These are phyloP conservation scores for Diuraphis noxia DNA, from an alignment of 1,140 invertebrate genomes.

Conservation along the genomic window DNA sequence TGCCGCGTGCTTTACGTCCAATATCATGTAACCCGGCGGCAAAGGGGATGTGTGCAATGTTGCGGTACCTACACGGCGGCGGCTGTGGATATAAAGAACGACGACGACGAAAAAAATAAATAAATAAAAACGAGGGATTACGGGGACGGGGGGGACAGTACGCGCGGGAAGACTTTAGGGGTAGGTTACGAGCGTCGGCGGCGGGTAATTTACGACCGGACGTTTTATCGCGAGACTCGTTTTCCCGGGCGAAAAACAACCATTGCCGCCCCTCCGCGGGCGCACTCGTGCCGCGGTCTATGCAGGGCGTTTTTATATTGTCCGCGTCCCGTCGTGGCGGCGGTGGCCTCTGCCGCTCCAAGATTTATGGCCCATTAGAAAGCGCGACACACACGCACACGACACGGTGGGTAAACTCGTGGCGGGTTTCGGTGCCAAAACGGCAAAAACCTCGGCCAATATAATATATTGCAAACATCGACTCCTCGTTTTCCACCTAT, in stretches of 20 bases:
- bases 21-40: neutral
- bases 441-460: slow-evolving; percentile 38
- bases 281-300: neutral
- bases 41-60: neutral
- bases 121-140: neutral
- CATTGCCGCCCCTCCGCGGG: neutral
- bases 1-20: neutral
- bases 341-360: neutral
- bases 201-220: slow-evolving; percentile 34
- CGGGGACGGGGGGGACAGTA: neutral
- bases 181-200: neutral
- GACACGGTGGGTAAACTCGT: neutral
- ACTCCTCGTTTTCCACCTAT: slow-evolving; percentile 16
- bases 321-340: slow-evolving; percentile 11
- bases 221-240: slow-evolving; percentile 33
- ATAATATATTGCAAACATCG: slow-evolving; percentile 1
- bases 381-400: slow-evolving; percentile 26
- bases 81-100: neutral
- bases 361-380: slow-evolving; percentile 43
- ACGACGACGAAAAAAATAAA: neutral
- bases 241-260: slow-evolving; percentile 25
- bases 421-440: slow-evolving; percentile 33
- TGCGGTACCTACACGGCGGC: neutral
- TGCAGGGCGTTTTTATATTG: slow-evolving; percentile 18
- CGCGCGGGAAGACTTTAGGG: neutral